Evolutionary conservation across 1,140 invertebrate genomes (phyloP).

Genomic region (Nymphalis io): DNA sequence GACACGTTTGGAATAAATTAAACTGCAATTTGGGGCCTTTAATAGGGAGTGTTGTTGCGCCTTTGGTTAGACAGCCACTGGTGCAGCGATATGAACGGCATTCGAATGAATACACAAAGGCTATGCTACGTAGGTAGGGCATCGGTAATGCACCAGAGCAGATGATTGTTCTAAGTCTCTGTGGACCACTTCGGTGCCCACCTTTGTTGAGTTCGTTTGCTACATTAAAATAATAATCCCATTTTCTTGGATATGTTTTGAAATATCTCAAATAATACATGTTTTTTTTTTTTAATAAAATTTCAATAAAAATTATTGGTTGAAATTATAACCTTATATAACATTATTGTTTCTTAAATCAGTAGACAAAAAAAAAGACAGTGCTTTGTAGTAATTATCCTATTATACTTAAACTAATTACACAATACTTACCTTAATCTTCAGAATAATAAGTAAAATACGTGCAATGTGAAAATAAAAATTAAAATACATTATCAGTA

Average conservation of each 20-base stretch:
- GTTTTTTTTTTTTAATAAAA: background rate
- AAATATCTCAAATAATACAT: background rate
- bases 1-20: conserved; percentile 79
- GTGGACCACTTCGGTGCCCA: conserved; percentile 13
- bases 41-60: conserved; percentile 76
- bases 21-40: conserved; percentile 78
- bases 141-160: conserved; percentile 66
- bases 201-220: conserved; percentile 18
- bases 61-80: conserved; percentile 62
- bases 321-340: no score
- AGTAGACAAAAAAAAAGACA: no score
- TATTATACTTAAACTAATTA: no score
- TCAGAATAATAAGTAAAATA: no score
- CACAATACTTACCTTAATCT: no score
- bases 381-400: no score
- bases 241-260: background rate
- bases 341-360: no score
- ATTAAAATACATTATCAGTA: no score
- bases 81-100: conserved; percentile 68
- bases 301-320: no score
- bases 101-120: conserved; percentile 77
- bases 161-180: conserved; percentile 56
- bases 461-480: no score
- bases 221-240: background rate
- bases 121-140: conserved; percentile 43